Evolutionary conservation across 2,113 vertebrate species (phyloP).

Genomic region (Eulacestoma nigropectus): DNA sequence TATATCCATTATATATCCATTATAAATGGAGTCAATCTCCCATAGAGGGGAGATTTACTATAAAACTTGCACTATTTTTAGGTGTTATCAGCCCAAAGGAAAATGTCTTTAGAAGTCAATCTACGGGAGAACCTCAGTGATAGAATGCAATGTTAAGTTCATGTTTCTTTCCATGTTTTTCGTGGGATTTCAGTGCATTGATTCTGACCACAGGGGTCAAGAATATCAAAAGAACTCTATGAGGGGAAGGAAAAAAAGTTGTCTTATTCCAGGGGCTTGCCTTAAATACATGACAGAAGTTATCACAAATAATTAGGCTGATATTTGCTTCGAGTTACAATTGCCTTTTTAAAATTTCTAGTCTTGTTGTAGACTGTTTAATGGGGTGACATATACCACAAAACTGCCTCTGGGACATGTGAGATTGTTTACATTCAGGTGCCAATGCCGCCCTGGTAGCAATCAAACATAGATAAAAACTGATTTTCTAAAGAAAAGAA

Average conservation of each 20-base stretch:
- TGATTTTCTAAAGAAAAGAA: not conserved
- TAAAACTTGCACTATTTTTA: not conserved
- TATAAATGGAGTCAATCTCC: no score
- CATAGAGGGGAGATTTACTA: not conserved
- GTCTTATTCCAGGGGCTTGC: conserved; percentile 51
- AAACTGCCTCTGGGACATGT: not conserved
- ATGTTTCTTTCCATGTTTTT: not conserved
- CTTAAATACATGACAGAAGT: conserved; percentile 72
- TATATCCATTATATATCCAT: no score
- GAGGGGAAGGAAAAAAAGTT: not conserved
- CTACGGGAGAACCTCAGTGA: not conserved
- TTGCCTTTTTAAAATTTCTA: conserved; percentile 65
- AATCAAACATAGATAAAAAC: not conserved
- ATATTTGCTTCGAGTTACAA: conserved; percentile 70
- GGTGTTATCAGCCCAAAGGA: not conserved
- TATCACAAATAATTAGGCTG: conserved; percentile 79
- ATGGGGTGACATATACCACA: conserved; percentile 40
- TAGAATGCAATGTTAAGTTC: not conserved
- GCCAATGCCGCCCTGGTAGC: not conserved
- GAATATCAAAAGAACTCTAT: conserved; percentile 29
- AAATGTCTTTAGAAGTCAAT: not conserved
- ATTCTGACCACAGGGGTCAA: not conserved
- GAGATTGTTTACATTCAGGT: conserved; percentile 30
- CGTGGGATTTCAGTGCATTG: not conserved
- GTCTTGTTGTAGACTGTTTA: conserved; percentile 35